Evolutionary conservation across 2,888 invertebrate genomes (phyloP), one percentile per base, ranked within the genome.

Genomic region (Coremacera marginata): DNA sequence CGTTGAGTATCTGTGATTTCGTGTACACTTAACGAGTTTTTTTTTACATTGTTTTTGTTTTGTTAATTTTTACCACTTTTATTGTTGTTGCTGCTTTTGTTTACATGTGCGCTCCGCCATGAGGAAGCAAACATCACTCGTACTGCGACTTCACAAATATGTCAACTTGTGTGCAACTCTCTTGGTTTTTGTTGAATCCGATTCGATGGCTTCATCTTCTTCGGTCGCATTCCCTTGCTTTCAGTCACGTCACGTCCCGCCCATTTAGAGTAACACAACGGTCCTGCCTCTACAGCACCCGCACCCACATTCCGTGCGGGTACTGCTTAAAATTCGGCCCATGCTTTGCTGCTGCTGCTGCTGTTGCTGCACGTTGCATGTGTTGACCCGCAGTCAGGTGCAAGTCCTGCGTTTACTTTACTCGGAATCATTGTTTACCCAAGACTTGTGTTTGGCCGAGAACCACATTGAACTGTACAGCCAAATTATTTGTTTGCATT

Each of bases 241-340:
- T 76, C 78, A 68, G 77, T 72, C 79, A 77, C 63, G 71, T 77
- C 78, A 71, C 78, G 78, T 79, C 77, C 77, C 73, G 75, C 77
- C 77, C 78, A 77, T 77, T 77, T 72, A 67, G 63, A 63, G 25
- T 44, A 52, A 34, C 71, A 19, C 25, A 27, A 11, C 75, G 19
- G 16, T 27, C 14, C 62, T 11, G 44, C 37, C 65, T 31, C 63
- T 19, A 34, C 63, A 27, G 11, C 73, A 22, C 19, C 74, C 19
- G 51, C 22, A 63, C 31, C 34, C 31, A 31, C n/a, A n/a, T n/a
- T 55, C 7, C 9, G 19, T 57, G n/a, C 25, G 51, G 34, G 31
- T 57, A 27, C 77, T 77, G 68, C 60, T 77, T 77, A 77, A 77
- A 77, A 77, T 77, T 67, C 77, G 8, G 51, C 49, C 44, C 65